phyloP scores from a whole-genome alignment of 2,797 vertebrate genomes.

The Morelia viridis region DNA sequence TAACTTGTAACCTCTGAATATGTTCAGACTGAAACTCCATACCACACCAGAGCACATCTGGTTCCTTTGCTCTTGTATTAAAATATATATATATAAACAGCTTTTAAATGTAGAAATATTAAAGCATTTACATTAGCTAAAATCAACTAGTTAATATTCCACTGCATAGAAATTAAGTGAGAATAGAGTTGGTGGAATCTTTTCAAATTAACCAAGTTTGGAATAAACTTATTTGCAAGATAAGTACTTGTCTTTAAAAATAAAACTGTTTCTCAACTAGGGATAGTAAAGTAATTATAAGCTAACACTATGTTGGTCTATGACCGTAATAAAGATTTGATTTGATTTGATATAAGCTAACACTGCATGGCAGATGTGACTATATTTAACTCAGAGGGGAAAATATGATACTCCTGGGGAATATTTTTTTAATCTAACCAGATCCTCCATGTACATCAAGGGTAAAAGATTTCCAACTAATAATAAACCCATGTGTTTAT shows the following conservation, averaged over 20 bases:
- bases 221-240: not conserved
- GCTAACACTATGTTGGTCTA: not conserved
- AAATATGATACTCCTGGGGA: not conserved
- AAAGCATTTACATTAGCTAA: not conserved
- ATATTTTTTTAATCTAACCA: not conserved
- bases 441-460: not conserved
- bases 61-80: not conserved
- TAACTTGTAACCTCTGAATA: not conserved
- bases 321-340: too few relatives aligned
- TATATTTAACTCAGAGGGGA: not conserved
- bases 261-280: not conserved
- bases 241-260: not conserved
- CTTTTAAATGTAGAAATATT: not conserved
- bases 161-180: not conserved
- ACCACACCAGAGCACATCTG: not conserved
- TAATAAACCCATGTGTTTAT: not conserved
- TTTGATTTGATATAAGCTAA: not conserved
- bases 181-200: not conserved
- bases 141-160: not conserved
- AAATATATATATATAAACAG: not conserved
- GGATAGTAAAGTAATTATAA: not conserved
- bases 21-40: not conserved
- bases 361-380: not conserved
- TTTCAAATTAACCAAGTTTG: not conserved
- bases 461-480: not conserved